phyloP scores from a whole-genome alignment of 2,113 vertebrate species.

The Hippocampus mohnikei region DNA sequence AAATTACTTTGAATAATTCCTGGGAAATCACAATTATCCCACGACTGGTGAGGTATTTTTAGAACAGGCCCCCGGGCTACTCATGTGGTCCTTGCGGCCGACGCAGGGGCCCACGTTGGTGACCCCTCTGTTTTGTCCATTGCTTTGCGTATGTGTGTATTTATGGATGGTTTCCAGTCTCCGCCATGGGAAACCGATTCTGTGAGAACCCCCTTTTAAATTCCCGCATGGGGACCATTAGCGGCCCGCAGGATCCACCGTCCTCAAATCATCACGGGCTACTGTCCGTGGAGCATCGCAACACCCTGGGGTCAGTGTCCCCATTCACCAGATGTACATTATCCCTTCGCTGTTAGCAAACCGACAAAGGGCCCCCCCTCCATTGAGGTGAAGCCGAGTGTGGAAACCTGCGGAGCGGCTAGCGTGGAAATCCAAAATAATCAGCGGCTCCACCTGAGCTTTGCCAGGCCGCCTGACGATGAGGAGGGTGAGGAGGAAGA shows the following conservation, averaged over 20 bases:
- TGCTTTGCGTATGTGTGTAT: background rate
- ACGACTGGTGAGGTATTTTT: too few relatives aligned
- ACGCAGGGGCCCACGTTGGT: too few relatives aligned
- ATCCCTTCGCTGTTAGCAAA: conserved; percentile 50
- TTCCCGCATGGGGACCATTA: conserved; percentile 17
- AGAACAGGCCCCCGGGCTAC: too few relatives aligned
- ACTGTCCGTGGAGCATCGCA: conserved; percentile 39
- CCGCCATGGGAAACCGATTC: conserved; percentile 15
- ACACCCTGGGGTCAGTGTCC: conserved; percentile 39
- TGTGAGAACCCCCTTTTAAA: background rate
- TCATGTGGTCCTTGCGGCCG: too few relatives aligned
- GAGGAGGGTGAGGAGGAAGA: conserved; percentile 39
- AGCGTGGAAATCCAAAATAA: conserved; percentile 67
- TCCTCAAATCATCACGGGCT: conserved; percentile 44
- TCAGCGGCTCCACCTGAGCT: conserved; percentile 57
- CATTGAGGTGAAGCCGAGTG: conserved; percentile 60
- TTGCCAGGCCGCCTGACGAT: conserved; percentile 65
- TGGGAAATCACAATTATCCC: too few relatives aligned
- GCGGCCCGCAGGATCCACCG: conserved; percentile 25
- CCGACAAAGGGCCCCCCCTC: conserved; percentile 38
- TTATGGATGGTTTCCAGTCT: conserved; percentile 2
- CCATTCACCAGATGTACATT: conserved; percentile 53
- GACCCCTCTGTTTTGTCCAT: background rate
- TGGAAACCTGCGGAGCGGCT: conserved; percentile 48
- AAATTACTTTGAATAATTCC: too few relatives aligned